phyloP scores from a whole-genome alignment of 2,113 vertebrate genomes.

The Phyllopteryx taeniolatus region DNA sequence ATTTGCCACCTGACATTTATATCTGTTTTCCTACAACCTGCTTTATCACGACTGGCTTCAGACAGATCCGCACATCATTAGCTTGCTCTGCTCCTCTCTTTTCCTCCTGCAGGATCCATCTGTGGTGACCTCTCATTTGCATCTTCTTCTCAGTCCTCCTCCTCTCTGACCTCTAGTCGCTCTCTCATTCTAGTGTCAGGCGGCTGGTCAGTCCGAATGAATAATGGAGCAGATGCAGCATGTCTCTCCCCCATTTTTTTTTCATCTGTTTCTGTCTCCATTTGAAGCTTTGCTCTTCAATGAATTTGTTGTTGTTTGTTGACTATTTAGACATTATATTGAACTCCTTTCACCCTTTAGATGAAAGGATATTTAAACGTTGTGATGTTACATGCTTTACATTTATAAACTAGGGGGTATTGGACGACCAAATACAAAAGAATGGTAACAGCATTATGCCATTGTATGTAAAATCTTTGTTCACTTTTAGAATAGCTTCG shows the following conservation, averaged over 20 bases:
- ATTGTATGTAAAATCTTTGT: not conserved
- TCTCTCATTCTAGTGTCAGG: slow-evolving; percentile 43
- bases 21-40: not conserved
- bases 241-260: slow-evolving; percentile 14
- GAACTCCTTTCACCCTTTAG: not conserved
- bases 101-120: not conserved
- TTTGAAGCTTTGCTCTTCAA: not conserved
- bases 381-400: too few relatives aligned
- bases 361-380: not conserved
- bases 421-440: not conserved
- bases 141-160: slow-evolving; percentile 21
- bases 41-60: slow-evolving; percentile 5
- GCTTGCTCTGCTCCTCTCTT: not conserved
- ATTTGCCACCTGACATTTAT: slow-evolving; percentile 1
- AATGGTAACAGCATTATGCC: not conserved
- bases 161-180: slow-evolving; percentile 42
- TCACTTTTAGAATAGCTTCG: not conserved
- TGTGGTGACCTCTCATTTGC: slow-evolving; percentile 17
- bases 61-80: slow-evolving; percentile 13
- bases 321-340: not conserved
- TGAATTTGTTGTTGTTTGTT: slow-evolving; percentile 11
- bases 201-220: slow-evolving; percentile 35
- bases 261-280: slow-evolving; percentile 15
- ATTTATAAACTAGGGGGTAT: too few relatives aligned
- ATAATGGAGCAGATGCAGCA: slow-evolving; percentile 49